Evolutionary conservation across 2,888 invertebrate genomes (phyloP), one percentile per base, ranked within the genome.

Genomic region (Autographa gamma): DNA sequence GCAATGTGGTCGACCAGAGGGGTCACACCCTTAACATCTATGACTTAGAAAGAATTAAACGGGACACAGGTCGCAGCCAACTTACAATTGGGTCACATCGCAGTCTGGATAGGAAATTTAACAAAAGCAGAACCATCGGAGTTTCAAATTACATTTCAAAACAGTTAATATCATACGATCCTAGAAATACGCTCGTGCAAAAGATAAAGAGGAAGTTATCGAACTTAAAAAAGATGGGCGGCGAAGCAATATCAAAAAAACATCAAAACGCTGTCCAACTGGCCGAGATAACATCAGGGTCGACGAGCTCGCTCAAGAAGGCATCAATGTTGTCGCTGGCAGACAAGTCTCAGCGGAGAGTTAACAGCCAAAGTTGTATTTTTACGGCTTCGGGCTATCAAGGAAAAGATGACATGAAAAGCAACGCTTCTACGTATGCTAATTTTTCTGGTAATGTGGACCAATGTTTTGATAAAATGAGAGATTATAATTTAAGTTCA

Each of bases 381-480:
- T 95, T 93, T 87, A 86, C 89, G 63, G 91, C 95, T 19, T 88
- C 93, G 18, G 92, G 92, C 69, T 90, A 89, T 82, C 95, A 91
- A 86, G 88, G 90, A 68, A 94, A 95, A 88, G 92, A 92, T 69
- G 93, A 94, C 71, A 83, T 90, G 69, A 93, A 93, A 88, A 92
- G 90, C 79, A 93, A 91, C 78, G 83, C 87, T 64, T 91, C 95
- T 54, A 93, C 93, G 59, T 96, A 96, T 82, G 93, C 94, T 63
- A 96, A 95, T 84, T 96, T 94, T 86, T 94, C 96, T 62, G 93
- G 94, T 60, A 95, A 96, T 75, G 93, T 96, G 80, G 96, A 96
- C 87, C 94, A 95, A 88, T 94, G 95, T 88, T 94, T 95, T 69
- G 95, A 95, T 80, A 93, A 94, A 85, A 88, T 94, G 63, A 92